These are phyloP conservation scores for Acronicta aceris DNA, from an alignment of 2,888 invertebrate species.

Conservation along the genomic window DNA sequence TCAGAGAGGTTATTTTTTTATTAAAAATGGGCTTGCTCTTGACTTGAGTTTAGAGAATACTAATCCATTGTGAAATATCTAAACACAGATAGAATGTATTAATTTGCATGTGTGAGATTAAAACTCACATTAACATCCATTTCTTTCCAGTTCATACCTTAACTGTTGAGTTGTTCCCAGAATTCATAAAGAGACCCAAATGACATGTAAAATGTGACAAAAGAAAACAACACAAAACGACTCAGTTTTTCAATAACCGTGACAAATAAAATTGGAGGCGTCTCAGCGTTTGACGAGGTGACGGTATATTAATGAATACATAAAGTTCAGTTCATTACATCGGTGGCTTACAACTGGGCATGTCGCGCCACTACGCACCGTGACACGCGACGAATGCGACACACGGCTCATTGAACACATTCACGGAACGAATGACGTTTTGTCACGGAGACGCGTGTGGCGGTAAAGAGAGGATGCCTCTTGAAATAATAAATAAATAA, in stretches of 20 bases:
- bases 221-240: slow-evolving; percentile 24
- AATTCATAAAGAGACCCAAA: background rate
- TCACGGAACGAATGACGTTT: slow-evolving; percentile 57
- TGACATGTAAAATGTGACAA: slow-evolving; percentile 5
- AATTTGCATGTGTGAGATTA: too few relatives aligned
- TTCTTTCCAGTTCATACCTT: too few relatives aligned
- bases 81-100: too few relatives aligned
- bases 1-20: too few relatives aligned
- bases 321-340: slow-evolving; percentile 53
- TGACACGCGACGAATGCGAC: slow-evolving; percentile 48
- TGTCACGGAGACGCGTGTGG: slow-evolving; percentile 36
- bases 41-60: too few relatives aligned
- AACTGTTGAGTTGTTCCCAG: too few relatives aligned
- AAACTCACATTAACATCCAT: too few relatives aligned
- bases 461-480: slow-evolving; percentile 11
- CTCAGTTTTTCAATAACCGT: slow-evolving; percentile 45
- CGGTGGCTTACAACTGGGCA: slow-evolving; percentile 25
- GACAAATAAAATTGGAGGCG: slow-evolving; percentile 38
- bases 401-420: slow-evolving; percentile 57
- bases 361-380: slow-evolving; percentile 24
- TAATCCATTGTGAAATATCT: too few relatives aligned
- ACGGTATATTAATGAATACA: slow-evolving; percentile 47
- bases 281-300: slow-evolving; percentile 45
- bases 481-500: slow-evolving; percentile 14
- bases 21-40: too few relatives aligned